These are phyloP conservation scores for Chondrilla cf. caribensis DNA, from an alignment of 37 sponge, comb jelly and placozoan genomes.

Conservation along the genomic window DNA sequence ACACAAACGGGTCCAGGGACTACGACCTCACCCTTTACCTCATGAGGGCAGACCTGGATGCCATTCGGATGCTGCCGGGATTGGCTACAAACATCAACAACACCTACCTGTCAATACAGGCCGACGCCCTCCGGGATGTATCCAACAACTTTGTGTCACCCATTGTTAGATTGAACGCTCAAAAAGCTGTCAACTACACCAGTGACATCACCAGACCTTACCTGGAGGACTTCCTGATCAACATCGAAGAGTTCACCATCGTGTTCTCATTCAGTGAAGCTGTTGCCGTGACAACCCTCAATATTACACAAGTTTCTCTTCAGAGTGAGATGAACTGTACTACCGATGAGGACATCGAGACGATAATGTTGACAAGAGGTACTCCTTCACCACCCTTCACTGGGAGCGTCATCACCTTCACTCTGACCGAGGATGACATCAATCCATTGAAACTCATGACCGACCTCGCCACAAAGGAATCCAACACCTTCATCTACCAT, in stretches of 20 bases:
- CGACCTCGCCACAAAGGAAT: slow-evolving; percentile 51
- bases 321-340: slow-evolving; percentile 38
- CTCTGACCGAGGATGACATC: slow-evolving; percentile 64
- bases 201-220: slow-evolving; percentile 71
- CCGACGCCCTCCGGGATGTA: slow-evolving; percentile 66
- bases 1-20: slow-evolving; percentile 51
- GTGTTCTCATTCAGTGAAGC: slow-evolving; percentile 81
- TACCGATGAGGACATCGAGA: slow-evolving; percentile 29
- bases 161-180: slow-evolving; percentile 55
- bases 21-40: slow-evolving; percentile 65
- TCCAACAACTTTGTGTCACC: slow-evolving; percentile 51
- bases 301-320: slow-evolving; percentile 63
- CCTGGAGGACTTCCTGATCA: slow-evolving; percentile 56
- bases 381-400: slow-evolving; percentile 54
- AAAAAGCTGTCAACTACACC: slow-evolving; percentile 47
- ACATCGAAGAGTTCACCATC: slow-evolving; percentile 43
- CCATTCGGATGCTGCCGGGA: slow-evolving; percentile 70
- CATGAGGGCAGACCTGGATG: slow-evolving; percentile 53
- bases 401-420: slow-evolving; percentile 55
- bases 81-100: slow-evolving; percentile 64
- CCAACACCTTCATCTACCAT: slow-evolving; percentile 52
- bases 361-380: slow-evolving; percentile 77
- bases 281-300: slow-evolving; percentile 72
- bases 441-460: slow-evolving; percentile 78
- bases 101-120: slow-evolving; percentile 70